A percentile compares a stretch with the other conserved stretches of the same genome.
Conservation (phyloP, 2,113 vertebrate species). For the Protobothrops flavoviridis region DNA sequence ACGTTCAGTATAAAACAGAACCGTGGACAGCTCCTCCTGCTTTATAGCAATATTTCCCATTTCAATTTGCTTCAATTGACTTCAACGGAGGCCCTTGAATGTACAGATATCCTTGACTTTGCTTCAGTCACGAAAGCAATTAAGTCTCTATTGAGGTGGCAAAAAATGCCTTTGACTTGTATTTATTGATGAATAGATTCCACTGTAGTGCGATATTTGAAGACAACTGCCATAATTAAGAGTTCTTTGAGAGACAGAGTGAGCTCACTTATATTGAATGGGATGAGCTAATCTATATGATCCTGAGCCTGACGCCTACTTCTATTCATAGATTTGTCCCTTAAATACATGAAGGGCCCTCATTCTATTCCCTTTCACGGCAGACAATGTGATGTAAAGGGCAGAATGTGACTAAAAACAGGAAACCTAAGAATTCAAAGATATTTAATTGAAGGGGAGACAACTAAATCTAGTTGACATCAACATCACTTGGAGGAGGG, state of each 20-base stretch:
- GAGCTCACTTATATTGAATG: slow-evolving; percentile 60
- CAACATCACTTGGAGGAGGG: too few species aligned
- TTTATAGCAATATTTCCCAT: slow-evolving; percentile 33
- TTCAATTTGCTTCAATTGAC: slow-evolving; percentile 45
- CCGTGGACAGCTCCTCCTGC: slow-evolving; percentile 16
- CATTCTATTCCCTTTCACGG: not conserved
- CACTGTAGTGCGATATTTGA: slow-evolving; percentile 74
- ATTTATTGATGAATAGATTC: slow-evolving; percentile 78
- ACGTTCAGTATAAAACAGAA: slow-evolving; percentile 50
- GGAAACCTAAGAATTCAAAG: too few species aligned
- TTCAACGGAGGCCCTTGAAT: slow-evolving; percentile 19
- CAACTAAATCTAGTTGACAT: too few species aligned
- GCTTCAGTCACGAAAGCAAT: slow-evolving; percentile 68
- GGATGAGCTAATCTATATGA: slow-evolving; percentile 65
- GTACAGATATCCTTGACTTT: slow-evolving; percentile 64
- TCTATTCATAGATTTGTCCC: slow-evolving; percentile 70
- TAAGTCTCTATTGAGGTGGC: slow-evolving; percentile 71
- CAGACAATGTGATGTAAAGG: not conserved
- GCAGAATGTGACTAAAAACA: too few species aligned
- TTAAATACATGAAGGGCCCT: slow-evolving; percentile 61
- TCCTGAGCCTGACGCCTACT: slow-evolving; percentile 62
- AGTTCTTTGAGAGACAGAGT: slow-evolving; percentile 62
- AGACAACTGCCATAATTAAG: slow-evolving; percentile 78
- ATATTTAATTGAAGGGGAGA: too few species aligned
- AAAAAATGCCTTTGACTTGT: slow-evolving; percentile 70